Evolutionary conservation across 92 coral and sea anemone species (phyloP), one percentile per base, ranked within the genome.

Genomic region (Virgularia gustaviana): DNA sequence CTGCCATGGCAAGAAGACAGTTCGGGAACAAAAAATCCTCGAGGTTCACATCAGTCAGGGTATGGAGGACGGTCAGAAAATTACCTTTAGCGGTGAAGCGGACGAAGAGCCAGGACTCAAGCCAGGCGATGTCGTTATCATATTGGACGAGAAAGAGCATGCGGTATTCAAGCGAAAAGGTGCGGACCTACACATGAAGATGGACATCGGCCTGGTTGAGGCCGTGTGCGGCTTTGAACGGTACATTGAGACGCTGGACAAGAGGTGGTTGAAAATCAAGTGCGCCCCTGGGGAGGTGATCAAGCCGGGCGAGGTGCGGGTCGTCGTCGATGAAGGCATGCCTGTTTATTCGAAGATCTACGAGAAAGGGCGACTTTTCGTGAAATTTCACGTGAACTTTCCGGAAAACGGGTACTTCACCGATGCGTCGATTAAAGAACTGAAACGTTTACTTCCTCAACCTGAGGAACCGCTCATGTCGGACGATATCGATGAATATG

Each of bases 31-130:
- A 3, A 92, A 92, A 80, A 86, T 92, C 65, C 89, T 92, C 15
- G 98, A 92, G 70, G 98, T 92, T 49, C 94, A 86, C 43, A 68
- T 92, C 38, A 94, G 79, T 39, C 84, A 83, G 38, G 98, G 98
- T 6, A 92, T 92, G 98, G 90, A 72, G 71, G 98, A 92, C 78
- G 96, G 98, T 2, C 96, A 92, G 59, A 92, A 87, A 58, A 92
- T 84, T 29, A 84, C 96, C 12, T 92, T 92, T 82, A 74, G 65
- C 19, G 82, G 87, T 6, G 98, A 92, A 38, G 98, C 96, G 19
- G 98, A 92, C 70, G 94, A 92, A 39, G 98, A 92, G 16, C 98
- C 98, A 13, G 91, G 85, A 16, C 55, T 86, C 29, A 84, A 82
- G 59, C 70, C 98, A 36, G 98, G 98, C 0, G 98, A 92, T 72